These are phyloP conservation scores for Synodontis membranacea DNA, from an alignment of 2,113 vertebrate species.

Conservation along the genomic window DNA sequence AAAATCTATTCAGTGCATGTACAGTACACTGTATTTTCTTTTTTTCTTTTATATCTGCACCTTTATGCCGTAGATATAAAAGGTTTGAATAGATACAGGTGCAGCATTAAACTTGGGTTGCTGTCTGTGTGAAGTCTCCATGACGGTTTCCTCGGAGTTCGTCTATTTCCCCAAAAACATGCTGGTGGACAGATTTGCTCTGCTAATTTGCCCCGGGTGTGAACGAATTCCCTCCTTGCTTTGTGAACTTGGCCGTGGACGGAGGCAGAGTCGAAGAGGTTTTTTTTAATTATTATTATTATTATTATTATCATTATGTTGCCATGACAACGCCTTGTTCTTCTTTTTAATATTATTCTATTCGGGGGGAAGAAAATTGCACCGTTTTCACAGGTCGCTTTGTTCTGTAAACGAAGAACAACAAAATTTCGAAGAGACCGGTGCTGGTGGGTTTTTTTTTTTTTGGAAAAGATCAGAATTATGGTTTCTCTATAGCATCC, in stretches of 20 bases:
- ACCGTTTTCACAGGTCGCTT: background rate
- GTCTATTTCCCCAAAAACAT: no score
- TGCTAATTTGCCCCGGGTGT: background rate
- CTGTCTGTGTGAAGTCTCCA: background rate
- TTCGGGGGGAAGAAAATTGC: background rate
- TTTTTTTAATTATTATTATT: no score
- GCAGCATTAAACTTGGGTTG: background rate
- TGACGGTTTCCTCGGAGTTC: background rate
- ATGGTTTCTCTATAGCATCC: background rate
- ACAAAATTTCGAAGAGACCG: background rate
- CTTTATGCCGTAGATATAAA: background rate
- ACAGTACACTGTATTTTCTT: no score
- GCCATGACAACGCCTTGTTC: background rate
- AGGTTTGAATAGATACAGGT: background rate
- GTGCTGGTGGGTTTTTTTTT: no score
- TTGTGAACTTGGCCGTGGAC: background rate
- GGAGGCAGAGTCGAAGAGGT: background rate
- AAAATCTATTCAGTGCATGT: no score
- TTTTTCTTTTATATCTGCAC: no score
- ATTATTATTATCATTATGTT: no score
- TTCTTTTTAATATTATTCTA: background rate
- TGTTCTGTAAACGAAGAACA: background rate
- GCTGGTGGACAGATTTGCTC: background rate
- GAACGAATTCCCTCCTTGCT: background rate
- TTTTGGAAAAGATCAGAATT: background rate